Base-by-base conservation (phyloP, 1,140 invertebrate genomes). In the Dendroctonus ponderosae region DNA sequence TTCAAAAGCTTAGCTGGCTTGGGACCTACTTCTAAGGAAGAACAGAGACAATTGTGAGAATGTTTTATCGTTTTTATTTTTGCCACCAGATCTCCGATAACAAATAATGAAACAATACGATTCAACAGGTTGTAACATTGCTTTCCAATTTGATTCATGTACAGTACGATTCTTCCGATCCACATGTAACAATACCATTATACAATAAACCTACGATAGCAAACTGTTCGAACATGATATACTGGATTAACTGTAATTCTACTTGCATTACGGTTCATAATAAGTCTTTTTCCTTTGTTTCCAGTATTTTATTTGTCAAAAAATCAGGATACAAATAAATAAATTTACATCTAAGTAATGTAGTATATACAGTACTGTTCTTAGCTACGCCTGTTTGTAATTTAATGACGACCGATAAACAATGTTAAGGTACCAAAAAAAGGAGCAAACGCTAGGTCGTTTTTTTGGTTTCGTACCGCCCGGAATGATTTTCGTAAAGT, bases 241-340 rank as follows among this genome's bases (percentile, higher is more conserved):
- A 48, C 15, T 58, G 26, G 50, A 69, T 63, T 49, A 5, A 41
- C 48, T 49, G 39, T 56, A 64, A 41, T 12, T 54, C 62, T 64
- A 56, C 50, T 42, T 56, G 42, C 53, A 52, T 58, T 64, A 41
- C 67, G 44, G 51, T 48, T 61, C 48, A 62, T 56, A 39, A 56
- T 52, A 65, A 63, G 50, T 63, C 61, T 63, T 65, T 56, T 53
- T 14, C 7, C 44, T 54, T 63, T 11, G 14, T n/a, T 51, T 64
- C 43, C 62, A 56, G 62, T 37, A 57, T 65, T 56, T 65, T 56
- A 40, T 57, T 57, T 26, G 26, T 26, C 14, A 12, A 49, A 56
- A 65, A 65, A 57, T 9, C 52, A 37, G 37, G 37, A 39, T 65
- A 65, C 52, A 65, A 69, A 69, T 69, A 69, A 70, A 67, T 70